These are phyloP conservation scores for Onychomys arenicola DNA, from an alignment of 2,797 vertebrate species.

Conservation along the genomic window DNA sequence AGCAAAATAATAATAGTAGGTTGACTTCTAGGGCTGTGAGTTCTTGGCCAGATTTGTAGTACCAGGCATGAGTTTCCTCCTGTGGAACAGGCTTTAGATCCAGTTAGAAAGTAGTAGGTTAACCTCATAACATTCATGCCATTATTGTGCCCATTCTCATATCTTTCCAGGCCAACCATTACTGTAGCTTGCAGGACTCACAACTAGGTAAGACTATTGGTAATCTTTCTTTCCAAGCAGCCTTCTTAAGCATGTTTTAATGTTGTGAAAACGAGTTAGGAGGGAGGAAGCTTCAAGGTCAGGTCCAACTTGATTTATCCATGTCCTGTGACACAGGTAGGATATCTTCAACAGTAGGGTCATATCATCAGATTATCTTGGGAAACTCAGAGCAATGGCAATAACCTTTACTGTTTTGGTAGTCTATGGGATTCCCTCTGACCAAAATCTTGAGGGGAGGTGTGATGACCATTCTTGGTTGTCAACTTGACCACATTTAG, in stretches of 20 bases:
- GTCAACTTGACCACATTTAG: not conserved
- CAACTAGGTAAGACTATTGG: not conserved
- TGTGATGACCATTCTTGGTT: not conserved
- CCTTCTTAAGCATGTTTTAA: not conserved
- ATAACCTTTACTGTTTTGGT: not conserved
- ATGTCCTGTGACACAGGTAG: not conserved
- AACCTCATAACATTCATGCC: not conserved
- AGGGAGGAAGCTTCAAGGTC: not conserved
- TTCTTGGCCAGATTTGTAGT: not conserved
- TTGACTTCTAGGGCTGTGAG: not conserved
- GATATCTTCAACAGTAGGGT: not conserved
- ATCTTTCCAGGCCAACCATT: not conserved
- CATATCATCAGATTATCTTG: not conserved
- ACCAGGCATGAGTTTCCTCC: not conserved
- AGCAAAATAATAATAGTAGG: not conserved
- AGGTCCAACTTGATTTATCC: not conserved
- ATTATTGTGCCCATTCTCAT: not conserved
- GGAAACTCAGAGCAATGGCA: not conserved
- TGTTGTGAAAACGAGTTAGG: not conserved
- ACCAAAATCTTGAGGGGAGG: not conserved
- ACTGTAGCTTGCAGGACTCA: not conserved
- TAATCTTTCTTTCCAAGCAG: not conserved
- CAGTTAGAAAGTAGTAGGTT: not conserved
- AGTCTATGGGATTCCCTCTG: not conserved
- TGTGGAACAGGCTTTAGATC: not conserved